Base-by-base conservation (phyloP, 2,113 vertebrate genomes). In the Halcyon malimbica region DNA sequence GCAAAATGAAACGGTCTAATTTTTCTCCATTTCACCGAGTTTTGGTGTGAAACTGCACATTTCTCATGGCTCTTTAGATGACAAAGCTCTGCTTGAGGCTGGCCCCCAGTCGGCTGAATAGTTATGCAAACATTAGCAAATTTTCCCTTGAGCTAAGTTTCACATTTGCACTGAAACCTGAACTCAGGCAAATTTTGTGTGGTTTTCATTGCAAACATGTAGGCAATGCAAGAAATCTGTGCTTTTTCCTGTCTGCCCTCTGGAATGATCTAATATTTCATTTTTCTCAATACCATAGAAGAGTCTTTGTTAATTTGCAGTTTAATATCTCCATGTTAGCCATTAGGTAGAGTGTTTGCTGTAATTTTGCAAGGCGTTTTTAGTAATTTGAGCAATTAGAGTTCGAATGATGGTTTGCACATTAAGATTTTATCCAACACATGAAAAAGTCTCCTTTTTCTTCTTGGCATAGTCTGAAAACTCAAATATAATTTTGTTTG, bases 101-200 rank as follows among this genome's bases (percentile, higher is more conserved):
- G 90, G 64, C 83, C 77, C 83, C 73, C 89, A 60, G 60, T 9
- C 92, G 76, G 90, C 65, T 94, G 85, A 83, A 80, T 83, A 94
- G 88, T 94, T 96, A 87, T 93, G 92, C 88, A 96, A 96, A 95
- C 92, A 84, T 95, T 86, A 92, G 86, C 80, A 94, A 79, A 74
- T 88, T 96, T 95, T 96, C 88, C 95, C 83, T 89, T 95, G 83
- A 96, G 92, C 86, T 90, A 74, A 90, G 94, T 92, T 97, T 96
- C 77, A 76, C 57, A n/a, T 93, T 94, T 96, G 95, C 74, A 84
- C 50, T 93, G 95, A 96, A 96, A 94, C 79, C 60, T 71, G 69
- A 94, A 94, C 85, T 83, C 39, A 10, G 86, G 80, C 90, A 96
- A 89, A 95, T 94, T 95, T 77, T 87, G 69, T 93, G 93, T 89